A percentile compares a stretch with the other conserved stretches of the same genome.
Evolutionary conservation across 2,888 invertebrate species (phyloP).

Genomic region (Corythucha ciliata): DNA sequence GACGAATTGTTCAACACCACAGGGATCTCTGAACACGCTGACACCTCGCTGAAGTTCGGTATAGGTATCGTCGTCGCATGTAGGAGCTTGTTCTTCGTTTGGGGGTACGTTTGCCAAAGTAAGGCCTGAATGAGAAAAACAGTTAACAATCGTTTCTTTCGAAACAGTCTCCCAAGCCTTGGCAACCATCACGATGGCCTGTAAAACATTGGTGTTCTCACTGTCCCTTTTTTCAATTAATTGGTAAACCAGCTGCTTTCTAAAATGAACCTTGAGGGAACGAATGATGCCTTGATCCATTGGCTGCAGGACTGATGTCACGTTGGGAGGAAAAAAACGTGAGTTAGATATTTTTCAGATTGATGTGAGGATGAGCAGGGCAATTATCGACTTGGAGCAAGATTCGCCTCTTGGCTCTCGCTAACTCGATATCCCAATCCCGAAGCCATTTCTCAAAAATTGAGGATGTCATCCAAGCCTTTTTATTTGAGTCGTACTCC

Average conservation of each 20-base stretch:
- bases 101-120: too few relatives aligned
- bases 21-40: too few relatives aligned
- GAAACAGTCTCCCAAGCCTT: not conserved
- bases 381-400: not conserved
- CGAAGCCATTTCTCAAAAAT: not conserved
- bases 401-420: not conserved
- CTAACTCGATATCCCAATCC: not conserved
- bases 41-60: slow-evolving; percentile 8
- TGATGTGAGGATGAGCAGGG: not conserved
- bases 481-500: not conserved
- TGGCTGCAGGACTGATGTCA: not conserved
- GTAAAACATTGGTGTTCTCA: too few relatives aligned
- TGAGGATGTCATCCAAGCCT: slow-evolving; percentile 1
- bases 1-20: slow-evolving; percentile 7
- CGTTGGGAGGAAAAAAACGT: slow-evolving; percentile 1
- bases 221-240: not conserved
- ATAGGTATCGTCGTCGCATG: slow-evolving; percentile 9
- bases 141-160: too few relatives aligned
- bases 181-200: not conserved
- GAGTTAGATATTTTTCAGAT: not conserved
- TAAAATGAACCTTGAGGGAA: slow-evolving; percentile 3
- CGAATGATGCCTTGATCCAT: slow-evolving; percentile 1
- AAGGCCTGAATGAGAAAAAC: too few relatives aligned
- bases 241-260: slow-evolving; percentile 1
- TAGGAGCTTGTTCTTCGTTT: too few relatives aligned